Evolutionary conservation across 2,888 invertebrate species (phyloP), one percentile per base, ranked within the genome.

Genomic region (Coelinius sp.): DNA sequence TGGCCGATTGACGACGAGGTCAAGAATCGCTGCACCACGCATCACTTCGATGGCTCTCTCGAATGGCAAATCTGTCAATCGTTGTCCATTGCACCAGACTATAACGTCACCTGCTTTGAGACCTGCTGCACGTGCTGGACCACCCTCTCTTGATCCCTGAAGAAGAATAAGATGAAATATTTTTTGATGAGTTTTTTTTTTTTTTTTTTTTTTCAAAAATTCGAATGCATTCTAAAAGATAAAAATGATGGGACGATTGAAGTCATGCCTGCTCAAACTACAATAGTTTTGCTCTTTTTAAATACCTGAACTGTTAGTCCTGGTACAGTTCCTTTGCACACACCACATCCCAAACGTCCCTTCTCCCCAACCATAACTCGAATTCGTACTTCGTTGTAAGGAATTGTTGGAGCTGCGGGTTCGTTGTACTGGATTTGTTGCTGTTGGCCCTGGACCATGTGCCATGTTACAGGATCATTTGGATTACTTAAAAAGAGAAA

Each of bases 21-120:
- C 85, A 59, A 87, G 79, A 8, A 86, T 77, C 20, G 85, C 83
- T 14, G 86, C 79, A 70, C 83, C 81, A 25, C 86, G 82, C 87
- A 87, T 87, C 67, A 82, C 81, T 70, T 87, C 87, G 75, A 87
- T 87, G 12, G 86, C 87, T 38, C 84, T 78, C 66, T 87, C 86
- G 77, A 87, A 87, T 14, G 87, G 86, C 59, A 87, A 74, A 77
- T 86, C 86, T 41, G 85, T 86, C 17, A 87, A 78, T 22, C 86
- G 81, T 44, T 86, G 86, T 74, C 95, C 95, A 85, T 98, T 97
- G 87, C 97, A 97, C 79, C 94, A 93, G 68, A 97, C 88, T 76
- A 98, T 95, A 88, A 97, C 96, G 88, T 98, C 97, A 5, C 97
- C 97, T 0, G 96, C 95, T 81, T 95, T 91, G 14, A 98, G 89